Evolutionary conservation across 2,888 invertebrate genomes (phyloP), one percentile per base, ranked within the genome.

Genomic region (Arrhopalites spinosus): DNA sequence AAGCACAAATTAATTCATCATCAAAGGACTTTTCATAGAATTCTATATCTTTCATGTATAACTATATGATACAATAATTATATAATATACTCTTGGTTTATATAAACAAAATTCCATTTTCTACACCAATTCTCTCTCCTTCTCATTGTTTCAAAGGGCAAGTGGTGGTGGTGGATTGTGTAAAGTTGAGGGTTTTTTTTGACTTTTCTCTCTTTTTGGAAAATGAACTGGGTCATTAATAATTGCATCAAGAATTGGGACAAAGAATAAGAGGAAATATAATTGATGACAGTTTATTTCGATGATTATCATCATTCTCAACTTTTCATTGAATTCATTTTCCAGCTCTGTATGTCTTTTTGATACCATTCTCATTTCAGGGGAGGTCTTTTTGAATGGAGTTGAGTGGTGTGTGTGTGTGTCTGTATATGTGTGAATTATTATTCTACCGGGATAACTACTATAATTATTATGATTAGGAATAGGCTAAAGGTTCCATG

Each of bases 361-460:
- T 63, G 63, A 27, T 15, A 15, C 17, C 63, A 63, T 63, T 30
- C 27, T 17, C 47, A 47, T 68, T 45, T 43, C 36, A 25, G 20
- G 50, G n/a, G n/a, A n/a, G n/a, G n/a, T n/a, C n/a, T n/a, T n/a
- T n/a, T 53, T 50, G n/a, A 50, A 69, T 23, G 29, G 50, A 29
- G 17, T n/a, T 17, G 36, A 29, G 29, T 64, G 8, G 15, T 29
- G n/a, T 64, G 29, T 59, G 59, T 23, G 8, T 25, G 13, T 59
- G n/a, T n/a, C n/a, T n/a, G n/a, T n/a, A n/a, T 25, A 7, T 50
- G 30, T 29, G 45, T 73, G 73, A 73, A 61, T 63, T 73, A 73
- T 73, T 43, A 61, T 45, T 29, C 73, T 73, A 47, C 15, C 47
- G 64, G 73, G 73, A 73, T 73, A 64, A 73, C 70, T 70, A 70